phyloP scores from a whole-genome alignment of 2,113 vertebrate genomes.

The Grallaria varia region DNA sequence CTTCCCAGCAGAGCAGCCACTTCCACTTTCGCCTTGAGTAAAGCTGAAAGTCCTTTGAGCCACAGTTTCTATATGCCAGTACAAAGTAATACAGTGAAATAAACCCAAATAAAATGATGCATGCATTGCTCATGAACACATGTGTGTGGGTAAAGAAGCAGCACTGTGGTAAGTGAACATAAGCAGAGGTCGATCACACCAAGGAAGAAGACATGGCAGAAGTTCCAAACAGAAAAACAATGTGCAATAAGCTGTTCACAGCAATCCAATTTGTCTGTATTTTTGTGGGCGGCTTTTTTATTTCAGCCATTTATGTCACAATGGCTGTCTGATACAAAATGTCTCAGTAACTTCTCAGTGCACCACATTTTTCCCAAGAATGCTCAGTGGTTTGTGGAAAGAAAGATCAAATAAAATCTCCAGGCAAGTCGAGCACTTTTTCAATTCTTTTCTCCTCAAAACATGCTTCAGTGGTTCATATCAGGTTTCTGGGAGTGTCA shows the following conservation, averaged over 20 bases:
- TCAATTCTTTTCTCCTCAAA: neutral
- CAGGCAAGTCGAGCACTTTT: neutral
- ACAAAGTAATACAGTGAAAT: neutral
- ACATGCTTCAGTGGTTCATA: neutral
- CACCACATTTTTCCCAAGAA: neutral
- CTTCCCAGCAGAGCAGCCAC: neutral
- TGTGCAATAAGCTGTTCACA: neutral
- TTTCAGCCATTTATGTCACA: neutral
- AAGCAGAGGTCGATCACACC: neutral
- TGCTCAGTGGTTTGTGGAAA: neutral
- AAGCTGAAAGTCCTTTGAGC: neutral
- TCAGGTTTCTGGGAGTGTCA: neutral
- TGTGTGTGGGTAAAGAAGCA: neutral
- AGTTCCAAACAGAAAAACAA: neutral
- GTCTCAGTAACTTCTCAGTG: neutral
- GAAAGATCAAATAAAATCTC: neutral
- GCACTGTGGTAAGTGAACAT: neutral
- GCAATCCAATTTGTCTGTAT: neutral
- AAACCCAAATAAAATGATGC: neutral
- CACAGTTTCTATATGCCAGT: neutral
- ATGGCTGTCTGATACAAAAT: neutral
- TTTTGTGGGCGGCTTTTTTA: neutral
- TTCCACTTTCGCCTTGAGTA: neutral
- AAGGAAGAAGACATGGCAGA: neutral
- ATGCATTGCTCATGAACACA: neutral